These are phyloP conservation scores for Menidia beryllina DNA, from an alignment of 2,113 vertebrate genomes.

Conservation along the genomic window DNA sequence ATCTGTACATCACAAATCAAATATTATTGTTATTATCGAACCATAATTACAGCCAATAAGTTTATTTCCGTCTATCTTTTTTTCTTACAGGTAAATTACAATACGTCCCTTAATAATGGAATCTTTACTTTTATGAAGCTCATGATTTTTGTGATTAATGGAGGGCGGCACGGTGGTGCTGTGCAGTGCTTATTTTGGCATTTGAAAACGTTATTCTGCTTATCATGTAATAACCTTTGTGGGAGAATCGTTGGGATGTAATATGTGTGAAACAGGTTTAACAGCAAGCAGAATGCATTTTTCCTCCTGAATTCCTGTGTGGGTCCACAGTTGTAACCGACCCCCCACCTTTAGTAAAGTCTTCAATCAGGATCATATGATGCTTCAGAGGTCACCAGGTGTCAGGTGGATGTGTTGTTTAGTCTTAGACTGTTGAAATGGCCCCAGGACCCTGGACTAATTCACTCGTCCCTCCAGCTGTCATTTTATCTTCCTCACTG, in stretches of 20 bases:
- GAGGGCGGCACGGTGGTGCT: no score
- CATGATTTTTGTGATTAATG: no score
- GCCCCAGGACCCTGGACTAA: neutral
- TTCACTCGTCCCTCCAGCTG: neutral
- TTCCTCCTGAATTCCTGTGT: neutral
- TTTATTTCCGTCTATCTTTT: neutral
- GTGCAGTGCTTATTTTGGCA: no score
- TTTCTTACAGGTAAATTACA: no score
- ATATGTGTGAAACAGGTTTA: neutral
- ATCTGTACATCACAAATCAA: neutral
- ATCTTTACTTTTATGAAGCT: neutral
- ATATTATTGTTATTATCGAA: neutral
- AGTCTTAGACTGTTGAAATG: neutral
- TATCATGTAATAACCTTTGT: no score
- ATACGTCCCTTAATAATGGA: no score
- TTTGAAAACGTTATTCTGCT: no score
- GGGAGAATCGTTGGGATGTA: no score
- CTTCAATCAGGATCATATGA: conserved; percentile 11
- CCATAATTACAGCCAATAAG: neutral
- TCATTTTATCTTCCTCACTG: neutral
- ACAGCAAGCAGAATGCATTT: neutral
- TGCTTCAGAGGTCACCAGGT: conserved; percentile 11
- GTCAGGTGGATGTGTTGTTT: neutral
- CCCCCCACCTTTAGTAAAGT: neutral
- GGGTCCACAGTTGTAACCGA: neutral